phyloP scores from a whole-genome alignment of 1,140 invertebrate species.

The Druon quercuslanigerum region DNA sequence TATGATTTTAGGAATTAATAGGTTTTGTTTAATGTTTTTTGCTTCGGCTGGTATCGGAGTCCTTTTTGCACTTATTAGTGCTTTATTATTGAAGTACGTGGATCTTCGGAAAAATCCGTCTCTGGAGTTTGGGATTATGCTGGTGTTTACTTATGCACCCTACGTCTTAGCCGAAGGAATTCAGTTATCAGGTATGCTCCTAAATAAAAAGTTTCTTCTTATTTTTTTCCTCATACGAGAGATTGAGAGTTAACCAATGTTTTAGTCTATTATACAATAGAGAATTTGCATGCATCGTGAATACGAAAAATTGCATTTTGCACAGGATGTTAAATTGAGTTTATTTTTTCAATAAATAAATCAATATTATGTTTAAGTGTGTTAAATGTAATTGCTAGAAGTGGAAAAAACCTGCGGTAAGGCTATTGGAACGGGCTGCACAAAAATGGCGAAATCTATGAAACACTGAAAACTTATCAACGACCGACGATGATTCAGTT shows the following conservation, averaged over 20 bases:
- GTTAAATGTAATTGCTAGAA: no score
- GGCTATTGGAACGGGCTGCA: no score
- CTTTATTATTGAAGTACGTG: conserved; percentile 95
- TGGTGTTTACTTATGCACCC: conserved; percentile 98
- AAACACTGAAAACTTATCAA: no score
- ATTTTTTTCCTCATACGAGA: neutral
- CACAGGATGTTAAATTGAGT: no score
- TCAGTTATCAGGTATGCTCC: conserved; percentile 88
- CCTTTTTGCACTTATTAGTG: conserved; percentile 94
- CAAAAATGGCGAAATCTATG: no score
- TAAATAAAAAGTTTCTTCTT: conserved; percentile 36
- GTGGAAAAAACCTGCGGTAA: no score
- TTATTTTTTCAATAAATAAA: no score
- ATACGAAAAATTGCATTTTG: no score
- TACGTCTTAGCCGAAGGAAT: conserved; percentile 98
- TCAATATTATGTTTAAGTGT: no score
- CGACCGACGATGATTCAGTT: no score
- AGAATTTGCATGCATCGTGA: no score
- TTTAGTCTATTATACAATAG: neutral
- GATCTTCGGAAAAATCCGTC: conserved; percentile 98
- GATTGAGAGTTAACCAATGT: no score
- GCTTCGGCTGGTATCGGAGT: conserved; percentile 98
- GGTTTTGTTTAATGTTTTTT: conserved; percentile 99
- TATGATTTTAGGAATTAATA: conserved; percentile 91
- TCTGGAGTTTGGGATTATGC: conserved; percentile 98